These are phyloP conservation scores for Bactericera cockerelli DNA, from an alignment of 1,140 invertebrate genomes.

Conservation along the genomic window DNA sequence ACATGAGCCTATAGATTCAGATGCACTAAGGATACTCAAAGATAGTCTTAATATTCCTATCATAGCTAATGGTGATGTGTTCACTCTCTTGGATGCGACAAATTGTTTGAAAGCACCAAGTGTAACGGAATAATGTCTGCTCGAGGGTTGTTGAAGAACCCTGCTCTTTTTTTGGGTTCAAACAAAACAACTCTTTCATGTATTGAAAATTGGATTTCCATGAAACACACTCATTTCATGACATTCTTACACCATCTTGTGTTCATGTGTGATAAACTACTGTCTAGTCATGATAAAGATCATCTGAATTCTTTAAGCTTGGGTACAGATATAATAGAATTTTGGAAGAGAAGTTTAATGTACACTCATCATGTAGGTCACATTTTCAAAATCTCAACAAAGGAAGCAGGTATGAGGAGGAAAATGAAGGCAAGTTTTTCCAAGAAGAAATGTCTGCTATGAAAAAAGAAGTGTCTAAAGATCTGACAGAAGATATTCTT, in stretches of 20 bases:
- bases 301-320: conserved; percentile 62
- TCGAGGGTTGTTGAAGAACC: conserved; percentile 76
- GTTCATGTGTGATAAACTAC: conserved; percentile 76
- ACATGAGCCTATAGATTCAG: conserved; percentile 57
- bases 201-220: conserved; percentile 71
- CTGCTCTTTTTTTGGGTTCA: conserved; percentile 63
- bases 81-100: conserved; percentile 49
- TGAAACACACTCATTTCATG: conserved; percentile 51
- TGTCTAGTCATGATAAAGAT: conserved; percentile 48
- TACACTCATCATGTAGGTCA: conserved; percentile 6
- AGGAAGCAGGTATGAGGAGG: not conserved
- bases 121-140: conserved; percentile 69
- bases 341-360: conserved; percentile 31
- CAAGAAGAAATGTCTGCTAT: not conserved
- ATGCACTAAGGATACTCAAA: conserved; percentile 54
- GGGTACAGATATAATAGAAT: conserved; percentile 51
- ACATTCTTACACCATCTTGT: conserved; percentile 86
- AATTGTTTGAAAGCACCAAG: conserved; percentile 45
- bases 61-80: conserved; percentile 83
- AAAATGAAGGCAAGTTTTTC: conserved; percentile 6
- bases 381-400: not conserved
- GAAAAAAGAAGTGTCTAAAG: not conserved
- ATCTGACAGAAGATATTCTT: not conserved
- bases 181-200: conserved; percentile 54
- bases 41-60: conserved; percentile 59